These are phyloP conservation scores for Xiphydria camelus DNA, from an alignment of 2,888 invertebrate species.

Conservation along the genomic window DNA sequence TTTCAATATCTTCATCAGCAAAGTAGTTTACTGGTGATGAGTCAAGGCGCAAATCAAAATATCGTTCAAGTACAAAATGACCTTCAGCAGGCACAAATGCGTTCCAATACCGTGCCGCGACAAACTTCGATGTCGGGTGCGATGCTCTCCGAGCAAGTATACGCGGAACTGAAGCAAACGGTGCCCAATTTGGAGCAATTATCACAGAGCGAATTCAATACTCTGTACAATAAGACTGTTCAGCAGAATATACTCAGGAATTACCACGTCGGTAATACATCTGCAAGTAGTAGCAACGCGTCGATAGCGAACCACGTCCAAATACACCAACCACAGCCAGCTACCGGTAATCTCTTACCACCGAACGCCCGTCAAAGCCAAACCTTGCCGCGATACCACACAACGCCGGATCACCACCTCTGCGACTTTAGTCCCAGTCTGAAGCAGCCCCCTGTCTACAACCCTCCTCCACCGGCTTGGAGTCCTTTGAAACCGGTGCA, in stretches of 20 bases:
- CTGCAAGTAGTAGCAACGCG: conserved; percentile 14
- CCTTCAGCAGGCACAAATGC: conserved; percentile 27
- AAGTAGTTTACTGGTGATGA: conserved; percentile 14
- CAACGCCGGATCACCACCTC: conserved; percentile 36
- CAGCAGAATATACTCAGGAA: conserved; percentile 53
- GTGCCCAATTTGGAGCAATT: conserved; percentile 53
- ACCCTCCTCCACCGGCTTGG: conserved; percentile 42
- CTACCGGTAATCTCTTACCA: conserved; percentile 4
- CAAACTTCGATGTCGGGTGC: conserved; percentile 31
- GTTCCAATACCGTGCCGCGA: conserved; percentile 21
- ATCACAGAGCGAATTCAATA: conserved; percentile 55
- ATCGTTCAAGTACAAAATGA: conserved; percentile 42
- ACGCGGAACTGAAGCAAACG: conserved; percentile 51
- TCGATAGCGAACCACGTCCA: conserved; percentile 22
- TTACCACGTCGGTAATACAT: conserved; percentile 39
- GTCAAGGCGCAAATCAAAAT: conserved; percentile 17
- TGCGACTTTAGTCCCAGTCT: conserved; percentile 47
- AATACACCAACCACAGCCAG: conserved; percentile 14
- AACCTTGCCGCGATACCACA: conserved; percentile 36
- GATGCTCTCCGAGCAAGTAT: conserved; percentile 49
- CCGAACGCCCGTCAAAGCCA: conserved; percentile 29
- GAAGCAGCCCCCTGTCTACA: conserved; percentile 52
- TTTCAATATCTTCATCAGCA: conserved; percentile 24
- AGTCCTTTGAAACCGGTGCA: conserved; percentile 46
- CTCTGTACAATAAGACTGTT: conserved; percentile 54